Evolutionary conservation across 2,797 vertebrate species (phyloP).

Genomic region (Bovichtus diacanthus): DNA sequence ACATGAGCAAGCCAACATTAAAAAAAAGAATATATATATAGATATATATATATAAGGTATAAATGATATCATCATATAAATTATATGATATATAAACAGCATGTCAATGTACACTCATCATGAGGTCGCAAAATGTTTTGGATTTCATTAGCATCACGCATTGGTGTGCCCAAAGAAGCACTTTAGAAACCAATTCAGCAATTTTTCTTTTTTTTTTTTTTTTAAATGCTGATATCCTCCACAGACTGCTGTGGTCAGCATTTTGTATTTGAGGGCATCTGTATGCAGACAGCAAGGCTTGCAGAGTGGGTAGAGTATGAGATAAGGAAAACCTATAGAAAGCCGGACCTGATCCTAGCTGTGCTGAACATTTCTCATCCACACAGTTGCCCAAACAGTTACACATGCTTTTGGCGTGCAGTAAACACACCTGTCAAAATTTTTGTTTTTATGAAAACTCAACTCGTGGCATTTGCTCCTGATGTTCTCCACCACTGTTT

Average conservation of each 20-base stretch:
- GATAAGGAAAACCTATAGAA: slow-evolving; percentile 22
- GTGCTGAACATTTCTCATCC: slow-evolving; percentile 7
- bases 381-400: not conserved
- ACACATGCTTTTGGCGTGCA: not conserved
- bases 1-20: not conserved
- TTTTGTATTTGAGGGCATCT: slow-evolving; percentile 21
- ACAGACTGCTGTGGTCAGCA: slow-evolving; percentile 28
- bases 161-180: not conserved
- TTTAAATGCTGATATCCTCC: slow-evolving; percentile 15
- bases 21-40: too few species aligned
- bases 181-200: slow-evolving; percentile 5
- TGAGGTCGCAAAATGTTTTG: not conserved
- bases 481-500: too few species aligned
- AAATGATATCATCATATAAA: too few species aligned
- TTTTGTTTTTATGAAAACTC: too few species aligned
- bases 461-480: too few species aligned
- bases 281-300: slow-evolving; percentile 23
- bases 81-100: too few species aligned
- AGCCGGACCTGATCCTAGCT: not conserved
- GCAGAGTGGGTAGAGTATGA: slow-evolving; percentile 7
- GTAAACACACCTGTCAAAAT: too few species aligned
- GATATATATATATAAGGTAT: too few species aligned
- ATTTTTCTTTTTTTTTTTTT: not conserved
- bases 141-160: not conserved
- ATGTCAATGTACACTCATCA: not conserved